Conservation (phyloP, 2,797 vertebrate genomes). For the Discoglossus pictus region DNA sequence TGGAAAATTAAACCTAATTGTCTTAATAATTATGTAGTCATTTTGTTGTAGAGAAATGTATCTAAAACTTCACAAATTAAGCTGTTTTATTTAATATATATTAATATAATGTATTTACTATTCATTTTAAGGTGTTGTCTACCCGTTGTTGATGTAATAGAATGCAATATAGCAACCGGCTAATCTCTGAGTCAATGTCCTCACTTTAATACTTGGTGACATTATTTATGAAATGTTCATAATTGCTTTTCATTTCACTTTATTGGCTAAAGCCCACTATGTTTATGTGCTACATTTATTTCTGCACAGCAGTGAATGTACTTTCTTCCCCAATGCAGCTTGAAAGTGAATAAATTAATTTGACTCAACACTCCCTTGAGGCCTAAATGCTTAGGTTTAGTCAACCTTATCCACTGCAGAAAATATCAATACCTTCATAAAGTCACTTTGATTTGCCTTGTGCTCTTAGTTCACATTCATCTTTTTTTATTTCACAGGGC, state of each 20-base stretch:
- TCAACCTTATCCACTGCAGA: slow-evolving; percentile 62
- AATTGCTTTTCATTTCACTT: slow-evolving; percentile 26
- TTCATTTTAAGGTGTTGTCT: too few relatives aligned
- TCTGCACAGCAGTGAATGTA: slow-evolving; percentile 32
- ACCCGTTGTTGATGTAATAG: too few relatives aligned
- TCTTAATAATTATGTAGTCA: too few relatives aligned
- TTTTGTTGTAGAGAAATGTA: too few relatives aligned
- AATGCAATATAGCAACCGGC: too few relatives aligned
- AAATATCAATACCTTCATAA: slow-evolving; percentile 72
- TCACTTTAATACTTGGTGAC: slow-evolving; percentile 1
- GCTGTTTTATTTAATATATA: too few relatives aligned
- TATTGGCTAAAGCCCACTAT: slow-evolving; percentile 15
- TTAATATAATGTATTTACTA: too few relatives aligned
- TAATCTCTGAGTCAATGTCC: too few relatives aligned
- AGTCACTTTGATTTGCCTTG: slow-evolving; percentile 69
- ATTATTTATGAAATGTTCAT: slow-evolving; percentile 17
- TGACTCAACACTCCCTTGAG: slow-evolving; percentile 62
- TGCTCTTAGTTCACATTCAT: slow-evolving; percentile 67
- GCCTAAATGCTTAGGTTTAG: slow-evolving; percentile 65
- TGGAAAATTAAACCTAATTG: too few relatives aligned
- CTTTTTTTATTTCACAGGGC: slow-evolving; percentile 66
- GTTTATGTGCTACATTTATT: slow-evolving; percentile 28
- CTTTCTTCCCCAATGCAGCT: slow-evolving; percentile 55
- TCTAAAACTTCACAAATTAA: too few relatives aligned
- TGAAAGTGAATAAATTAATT: slow-evolving; percentile 64